Evolutionary conservation across 2,797 vertebrate genomes (phyloP).

Genomic region (Cryptoprocta ferox): DNA sequence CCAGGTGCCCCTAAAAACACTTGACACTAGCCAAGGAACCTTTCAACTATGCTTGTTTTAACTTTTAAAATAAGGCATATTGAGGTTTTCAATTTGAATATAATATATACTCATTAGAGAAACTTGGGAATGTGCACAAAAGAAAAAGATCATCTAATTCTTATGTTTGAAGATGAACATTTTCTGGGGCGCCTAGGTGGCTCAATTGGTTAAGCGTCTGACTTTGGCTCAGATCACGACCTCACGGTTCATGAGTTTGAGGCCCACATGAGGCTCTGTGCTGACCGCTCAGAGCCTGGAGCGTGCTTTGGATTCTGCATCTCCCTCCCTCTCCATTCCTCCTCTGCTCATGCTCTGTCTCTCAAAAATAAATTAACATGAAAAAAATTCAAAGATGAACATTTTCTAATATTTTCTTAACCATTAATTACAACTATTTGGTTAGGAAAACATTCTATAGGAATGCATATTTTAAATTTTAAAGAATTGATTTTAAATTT

Average conservation of each 20-base stretch:
- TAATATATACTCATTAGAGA: not conserved
- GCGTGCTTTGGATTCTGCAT: too few relatives aligned
- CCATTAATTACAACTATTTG: not conserved
- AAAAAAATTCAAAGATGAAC: not conserved
- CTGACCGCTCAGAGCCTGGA: too few relatives aligned
- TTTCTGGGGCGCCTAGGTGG: not conserved
- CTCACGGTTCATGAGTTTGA: too few relatives aligned
- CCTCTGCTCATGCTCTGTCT: too few relatives aligned
- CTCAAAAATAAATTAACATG: too few relatives aligned
- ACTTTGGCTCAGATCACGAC: too few relatives aligned
- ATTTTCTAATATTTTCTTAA: not conserved
- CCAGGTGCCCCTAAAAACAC: not conserved
- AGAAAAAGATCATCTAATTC: not conserved
- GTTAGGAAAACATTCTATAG: not conserved
- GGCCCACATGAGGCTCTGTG: too few relatives aligned
- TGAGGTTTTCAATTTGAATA: not conserved
- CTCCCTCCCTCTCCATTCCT: too few relatives aligned
- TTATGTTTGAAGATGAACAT: not conserved
- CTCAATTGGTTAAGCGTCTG: too few relatives aligned
- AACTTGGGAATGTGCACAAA: not conserved
- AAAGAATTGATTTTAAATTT: not conserved
- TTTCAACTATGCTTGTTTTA: not conserved
- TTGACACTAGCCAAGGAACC: not conserved
- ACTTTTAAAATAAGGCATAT: constrained; percentile 14
- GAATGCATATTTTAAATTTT: not conserved